A percentile compares a stretch with the other conserved stretches of the same genome.
These are phyloP conservation scores for Benthosema pterotum DNA, from an alignment of 2,797 vertebrate genomes.

Conservation along the genomic window DNA sequence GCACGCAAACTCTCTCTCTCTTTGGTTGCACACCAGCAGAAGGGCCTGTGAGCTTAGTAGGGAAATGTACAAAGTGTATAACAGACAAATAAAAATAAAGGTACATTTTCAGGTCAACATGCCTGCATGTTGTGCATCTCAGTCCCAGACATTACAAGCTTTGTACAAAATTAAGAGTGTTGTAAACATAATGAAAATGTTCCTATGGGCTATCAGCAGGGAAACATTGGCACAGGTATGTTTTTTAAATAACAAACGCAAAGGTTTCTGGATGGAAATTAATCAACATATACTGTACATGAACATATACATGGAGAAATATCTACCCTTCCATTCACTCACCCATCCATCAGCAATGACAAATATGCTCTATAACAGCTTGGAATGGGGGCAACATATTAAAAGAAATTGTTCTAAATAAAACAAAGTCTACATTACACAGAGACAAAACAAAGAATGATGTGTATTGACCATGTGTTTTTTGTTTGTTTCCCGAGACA, in stretches of 20 bases:
- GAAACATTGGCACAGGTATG: constrained; percentile 82
- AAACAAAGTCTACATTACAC: constrained; percentile 39
- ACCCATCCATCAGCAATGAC: constrained; percentile 21
- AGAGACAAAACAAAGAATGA: constrained; percentile 31
- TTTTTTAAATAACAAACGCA: constrained; percentile 46
- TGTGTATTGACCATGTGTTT: constrained; percentile 25
- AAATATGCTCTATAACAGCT: constrained; percentile 46
- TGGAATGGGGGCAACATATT: constrained; percentile 2
- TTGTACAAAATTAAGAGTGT: constrained; percentile 61
- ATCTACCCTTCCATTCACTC: constrained; percentile 6
- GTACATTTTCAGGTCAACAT: constrained; percentile 75
- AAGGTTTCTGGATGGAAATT: constrained; percentile 27
- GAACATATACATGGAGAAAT: constrained; percentile 29
- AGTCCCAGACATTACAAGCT: constrained; percentile 50
- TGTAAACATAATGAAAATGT: constrained; percentile 64
- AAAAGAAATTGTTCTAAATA: constrained; percentile 36
- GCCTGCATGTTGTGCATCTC: constrained; percentile 80
- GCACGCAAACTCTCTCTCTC: too few relatives aligned
- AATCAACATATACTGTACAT: too few relatives aligned
- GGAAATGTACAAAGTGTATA: constrained; percentile 30
- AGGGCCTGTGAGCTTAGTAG: constrained; percentile 38
- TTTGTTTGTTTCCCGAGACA: constrained; percentile 41
- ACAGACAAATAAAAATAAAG: constrained; percentile 34
- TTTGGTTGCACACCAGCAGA: constrained; percentile 42
- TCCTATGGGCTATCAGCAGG: constrained; percentile 63